Evolutionary conservation across 2,888 invertebrate genomes (phyloP), one percentile per base, ranked within the genome.

Genomic region (Ormyrus rosae): DNA sequence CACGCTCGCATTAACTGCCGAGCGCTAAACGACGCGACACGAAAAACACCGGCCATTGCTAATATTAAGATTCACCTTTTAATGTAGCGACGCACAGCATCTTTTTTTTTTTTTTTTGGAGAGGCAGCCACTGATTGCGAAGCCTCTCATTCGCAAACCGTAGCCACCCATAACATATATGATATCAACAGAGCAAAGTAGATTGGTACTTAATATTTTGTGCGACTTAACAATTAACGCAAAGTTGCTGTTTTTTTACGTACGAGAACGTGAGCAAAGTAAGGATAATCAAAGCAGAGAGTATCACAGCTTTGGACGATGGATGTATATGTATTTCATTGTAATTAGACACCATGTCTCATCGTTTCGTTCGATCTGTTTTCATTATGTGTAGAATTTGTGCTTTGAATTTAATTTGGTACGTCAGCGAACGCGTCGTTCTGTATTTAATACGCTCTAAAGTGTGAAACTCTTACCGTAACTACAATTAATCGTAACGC

Each of bases 151-250:
- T 45, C 10, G 34, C 46, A 63, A 74, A 48, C 56, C 48, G 76
- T 69, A 77, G 70, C 63, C 34, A 34, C 34, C 34, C 34, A 34
- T 64, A 61, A 76, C 68, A 51, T 6, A 8, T 64, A 13, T 4
- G 34, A 34, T 34, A 34, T 34, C 34, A 34, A 76, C 51, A 65
- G 45, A 6, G 64, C 64, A 56, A 51, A 50, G 55, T 64, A 58
- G 46, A 34, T 34, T 34, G 34, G 46, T 50, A 63, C 70, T 77
- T 68, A 53, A 55, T 9, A 71, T 61, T 72, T 34, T 73, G 46
- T 73, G 68, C 53, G 46, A 76, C 11, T 67, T 76, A 68, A 72
- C 13, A 72, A 34, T 72, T 72, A 78, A 72, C 60, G 65, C n/a
- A 78, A 68, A 48, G 8, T 58, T 58, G n/a, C 50, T 61, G 51